phyloP scores from a whole-genome alignment of 1,140 invertebrate species.

The Drosophila suzukii region DNA sequence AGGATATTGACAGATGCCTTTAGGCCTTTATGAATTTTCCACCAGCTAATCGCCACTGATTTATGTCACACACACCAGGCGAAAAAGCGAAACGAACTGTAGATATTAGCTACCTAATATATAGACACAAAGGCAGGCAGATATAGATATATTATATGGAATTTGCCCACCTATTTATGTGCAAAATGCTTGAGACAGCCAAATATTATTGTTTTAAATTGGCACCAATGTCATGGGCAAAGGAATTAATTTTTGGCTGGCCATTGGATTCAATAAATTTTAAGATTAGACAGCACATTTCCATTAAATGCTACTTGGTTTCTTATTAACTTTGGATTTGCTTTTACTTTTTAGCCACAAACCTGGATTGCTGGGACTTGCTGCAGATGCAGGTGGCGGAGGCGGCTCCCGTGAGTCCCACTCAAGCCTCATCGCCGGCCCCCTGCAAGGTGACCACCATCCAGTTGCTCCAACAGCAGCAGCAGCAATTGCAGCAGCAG shows the following conservation, averaged over 20 bases:
- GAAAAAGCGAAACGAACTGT: background rate
- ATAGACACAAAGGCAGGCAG: slow-evolving; percentile 6
- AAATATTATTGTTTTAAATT: slow-evolving; percentile 79
- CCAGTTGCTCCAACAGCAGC: slow-evolving; percentile 56
- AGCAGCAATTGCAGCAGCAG: slow-evolving; percentile 56
- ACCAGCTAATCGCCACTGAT: slow-evolving; percentile 38
- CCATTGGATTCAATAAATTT: slow-evolving; percentile 22
- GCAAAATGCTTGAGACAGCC: slow-evolving; percentile 37
- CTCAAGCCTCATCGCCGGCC: slow-evolving; percentile 60
- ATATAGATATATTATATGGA: slow-evolving; percentile 1
- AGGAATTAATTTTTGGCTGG: slow-evolving; percentile 56
- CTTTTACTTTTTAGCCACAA: slow-evolving; percentile 56
- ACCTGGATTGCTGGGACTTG: slow-evolving; percentile 82
- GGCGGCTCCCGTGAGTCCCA: slow-evolving; percentile 54
- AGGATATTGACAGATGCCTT: slow-evolving; percentile 19
- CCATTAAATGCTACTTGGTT: background rate
- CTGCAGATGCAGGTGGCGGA: slow-evolving; percentile 76
- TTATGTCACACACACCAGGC: slow-evolving; percentile 29
- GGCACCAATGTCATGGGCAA: slow-evolving; percentile 80
- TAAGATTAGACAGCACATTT: slow-evolving; percentile 34
- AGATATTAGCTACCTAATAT: slow-evolving; percentile 12
- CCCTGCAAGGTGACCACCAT: slow-evolving; percentile 58
- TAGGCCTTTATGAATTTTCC: slow-evolving; percentile 27
- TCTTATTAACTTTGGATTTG: slow-evolving; percentile 10
- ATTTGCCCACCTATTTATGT: slow-evolving; percentile 28